Percentiles rank a stretch among this genome's conserved stretches.
Evolutionary conservation across 2,113 vertebrate genomes (phyloP).

Genomic region (Bambusicola thoracicus): DNA sequence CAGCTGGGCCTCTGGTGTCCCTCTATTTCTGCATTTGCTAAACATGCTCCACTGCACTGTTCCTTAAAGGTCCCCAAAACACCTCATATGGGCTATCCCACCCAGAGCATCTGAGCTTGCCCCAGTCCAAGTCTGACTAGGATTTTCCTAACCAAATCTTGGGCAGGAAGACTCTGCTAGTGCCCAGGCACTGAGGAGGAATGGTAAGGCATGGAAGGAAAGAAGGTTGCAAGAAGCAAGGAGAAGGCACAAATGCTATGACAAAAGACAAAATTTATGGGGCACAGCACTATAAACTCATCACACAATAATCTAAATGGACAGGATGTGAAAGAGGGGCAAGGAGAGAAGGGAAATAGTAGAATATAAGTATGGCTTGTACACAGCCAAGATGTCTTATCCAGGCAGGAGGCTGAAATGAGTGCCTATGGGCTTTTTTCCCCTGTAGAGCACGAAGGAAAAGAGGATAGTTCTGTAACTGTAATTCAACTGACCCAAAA

Average conservation of each 20-base stretch:
- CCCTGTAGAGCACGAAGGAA: background rate
- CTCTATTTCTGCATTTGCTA: background rate
- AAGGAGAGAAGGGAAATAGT: background rate
- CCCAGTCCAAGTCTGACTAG: background rate
- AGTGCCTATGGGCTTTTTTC: rapidly evolving
- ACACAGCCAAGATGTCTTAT: background rate
- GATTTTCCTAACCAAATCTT: background rate
- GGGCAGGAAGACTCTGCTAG: background rate
- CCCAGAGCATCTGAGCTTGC: background rate
- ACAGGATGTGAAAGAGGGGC: background rate
- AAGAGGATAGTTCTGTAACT: background rate
- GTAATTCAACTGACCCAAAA: background rate
- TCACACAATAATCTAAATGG: background rate
- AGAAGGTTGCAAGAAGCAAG: background rate
- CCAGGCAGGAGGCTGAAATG: background rate
- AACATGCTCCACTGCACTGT: background rate
- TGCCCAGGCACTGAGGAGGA: background rate
- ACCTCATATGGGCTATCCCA: background rate
- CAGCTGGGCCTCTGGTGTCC: background rate
- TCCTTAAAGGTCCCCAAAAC: background rate
- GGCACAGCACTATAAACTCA: background rate
- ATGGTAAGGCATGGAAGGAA: no score
- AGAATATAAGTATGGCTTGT: background rate
- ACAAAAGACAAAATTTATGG: background rate
- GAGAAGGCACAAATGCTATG: background rate